phyloP scores from a whole-genome alignment of 2,888 invertebrate genomes.

The Platerodrilus igneus region DNA sequence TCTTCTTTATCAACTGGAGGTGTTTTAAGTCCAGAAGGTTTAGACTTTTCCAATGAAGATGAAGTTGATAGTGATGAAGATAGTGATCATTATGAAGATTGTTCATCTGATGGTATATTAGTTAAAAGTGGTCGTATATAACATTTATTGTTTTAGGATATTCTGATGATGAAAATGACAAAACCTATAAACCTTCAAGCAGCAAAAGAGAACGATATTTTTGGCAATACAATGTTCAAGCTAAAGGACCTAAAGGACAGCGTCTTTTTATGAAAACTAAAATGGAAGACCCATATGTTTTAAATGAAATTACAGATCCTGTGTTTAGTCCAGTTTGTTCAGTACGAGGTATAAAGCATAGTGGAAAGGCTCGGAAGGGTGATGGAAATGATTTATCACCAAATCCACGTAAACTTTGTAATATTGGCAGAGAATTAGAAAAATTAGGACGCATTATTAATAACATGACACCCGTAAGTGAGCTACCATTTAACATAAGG shows the following conservation, averaged over 20 bases:
- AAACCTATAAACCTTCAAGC: slow-evolving; percentile 40
- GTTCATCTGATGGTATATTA: slow-evolving; percentile 71
- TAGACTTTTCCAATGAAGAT: slow-evolving; percentile 78
- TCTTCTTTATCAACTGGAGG: slow-evolving; percentile 80
- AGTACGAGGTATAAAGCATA: slow-evolving; percentile 84
- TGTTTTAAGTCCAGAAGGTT: slow-evolving; percentile 76
- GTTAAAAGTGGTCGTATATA: slow-evolving; percentile 1
- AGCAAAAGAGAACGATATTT: slow-evolving; percentile 81
- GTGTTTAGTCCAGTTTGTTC: slow-evolving; percentile 93
- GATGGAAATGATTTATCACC: slow-evolving; percentile 97
- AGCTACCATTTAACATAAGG: slow-evolving; percentile 81
- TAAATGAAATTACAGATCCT: slow-evolving; percentile 90
- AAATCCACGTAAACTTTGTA: slow-evolving; percentile 84
- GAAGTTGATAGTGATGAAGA: slow-evolving; percentile 81
- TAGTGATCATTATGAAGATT: slow-evolving; percentile 82
- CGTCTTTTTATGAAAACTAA: slow-evolving; percentile 78
- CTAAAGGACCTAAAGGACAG: slow-evolving; percentile 96
- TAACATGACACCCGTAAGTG: slow-evolving; percentile 93
- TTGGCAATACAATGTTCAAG: slow-evolving; percentile 99
- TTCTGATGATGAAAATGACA: slow-evolving; percentile 60
- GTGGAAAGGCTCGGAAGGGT: slow-evolving; percentile 84
- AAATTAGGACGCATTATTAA: slow-evolving; percentile 88
- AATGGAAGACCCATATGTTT: slow-evolving; percentile 85
- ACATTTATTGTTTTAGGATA: slow-evolving; percentile 45
- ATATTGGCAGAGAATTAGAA: slow-evolving; percentile 88